phyloP scores from a whole-genome alignment of 2,888 invertebrate genomes.

The Polyommatus iphigenia region DNA sequence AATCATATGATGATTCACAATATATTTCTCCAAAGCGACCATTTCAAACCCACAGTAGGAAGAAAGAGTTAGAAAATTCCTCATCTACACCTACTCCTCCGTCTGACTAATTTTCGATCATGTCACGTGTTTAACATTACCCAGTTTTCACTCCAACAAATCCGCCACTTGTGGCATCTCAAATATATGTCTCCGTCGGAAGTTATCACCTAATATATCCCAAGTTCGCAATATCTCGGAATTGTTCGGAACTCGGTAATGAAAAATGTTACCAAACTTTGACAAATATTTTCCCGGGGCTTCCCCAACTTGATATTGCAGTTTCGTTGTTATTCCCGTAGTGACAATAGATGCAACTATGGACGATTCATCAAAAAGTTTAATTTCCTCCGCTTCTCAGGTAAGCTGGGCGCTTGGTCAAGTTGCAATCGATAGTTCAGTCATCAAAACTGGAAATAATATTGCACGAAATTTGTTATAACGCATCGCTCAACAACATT shows the following conservation, averaged over 20 bases:
- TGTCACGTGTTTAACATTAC: not conserved
- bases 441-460: not conserved
- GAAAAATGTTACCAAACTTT: conserved; percentile 55
- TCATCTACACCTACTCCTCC: too few species aligned
- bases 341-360: conserved; percentile 37
- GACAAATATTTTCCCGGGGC: conserved; percentile 46
- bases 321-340: conserved; percentile 47
- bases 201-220: conserved; percentile 48
- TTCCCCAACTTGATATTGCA: conserved; percentile 47
- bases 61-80: too few species aligned
- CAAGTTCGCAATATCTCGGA: conserved; percentile 50
- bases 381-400: conserved; percentile 34
- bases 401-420: not conserved
- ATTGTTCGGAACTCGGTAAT: conserved; percentile 55
- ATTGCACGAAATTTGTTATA: not conserved
- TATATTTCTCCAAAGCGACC: too few species aligned
- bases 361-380: conserved; percentile 37
- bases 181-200: conserved; percentile 32
- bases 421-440: not conserved
- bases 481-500: not conserved
- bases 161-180: not conserved
- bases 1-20: too few species aligned
- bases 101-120: too few species aligned
- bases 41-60: too few species aligned
- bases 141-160: not conserved